Evolutionary conservation across 2,888 invertebrate genomes (phyloP).

Genomic region (Orthonevra nobilis): DNA sequence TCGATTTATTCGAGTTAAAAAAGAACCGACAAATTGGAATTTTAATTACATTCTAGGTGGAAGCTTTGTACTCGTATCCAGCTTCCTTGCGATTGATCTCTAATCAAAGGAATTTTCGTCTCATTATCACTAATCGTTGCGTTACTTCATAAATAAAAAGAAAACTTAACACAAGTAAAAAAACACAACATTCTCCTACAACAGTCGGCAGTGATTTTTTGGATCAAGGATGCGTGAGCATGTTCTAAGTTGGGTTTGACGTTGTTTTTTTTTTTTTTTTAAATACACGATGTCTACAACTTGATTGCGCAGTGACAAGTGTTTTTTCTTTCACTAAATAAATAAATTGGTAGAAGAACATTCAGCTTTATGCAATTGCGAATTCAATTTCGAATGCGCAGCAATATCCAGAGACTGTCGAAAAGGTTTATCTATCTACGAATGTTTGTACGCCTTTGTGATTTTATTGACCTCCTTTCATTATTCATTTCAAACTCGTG

Average conservation of each 20-base stretch:
- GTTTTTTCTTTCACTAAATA: not conserved
- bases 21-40: constrained; percentile 49
- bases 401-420: not conserved
- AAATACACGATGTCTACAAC: not conserved
- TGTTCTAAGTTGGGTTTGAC: not conserved
- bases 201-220: constrained; percentile 17
- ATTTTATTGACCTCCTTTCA: constrained; percentile 65
- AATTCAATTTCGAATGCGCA: not conserved
- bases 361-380: not conserved
- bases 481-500: constrained; percentile 40
- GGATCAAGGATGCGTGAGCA: constrained; percentile 60
- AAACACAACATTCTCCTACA: constrained; percentile 40
- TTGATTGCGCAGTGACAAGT: no score
- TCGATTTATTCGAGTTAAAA: constrained; percentile 1
- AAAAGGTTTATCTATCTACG: constrained; percentile 18
- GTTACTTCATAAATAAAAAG: constrained; percentile 37
- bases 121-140: constrained; percentile 50
- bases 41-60: constrained; percentile 48
- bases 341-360: no score
- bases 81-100: constrained; percentile 51
- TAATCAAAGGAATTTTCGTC: constrained; percentile 42
- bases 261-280: not conserved
- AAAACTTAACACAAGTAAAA: not conserved
- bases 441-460: constrained; percentile 36
- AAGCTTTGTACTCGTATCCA: not conserved